Base-by-base conservation (phyloP, 2,797 vertebrate species). In the Bovichtus diacanthus region DNA sequence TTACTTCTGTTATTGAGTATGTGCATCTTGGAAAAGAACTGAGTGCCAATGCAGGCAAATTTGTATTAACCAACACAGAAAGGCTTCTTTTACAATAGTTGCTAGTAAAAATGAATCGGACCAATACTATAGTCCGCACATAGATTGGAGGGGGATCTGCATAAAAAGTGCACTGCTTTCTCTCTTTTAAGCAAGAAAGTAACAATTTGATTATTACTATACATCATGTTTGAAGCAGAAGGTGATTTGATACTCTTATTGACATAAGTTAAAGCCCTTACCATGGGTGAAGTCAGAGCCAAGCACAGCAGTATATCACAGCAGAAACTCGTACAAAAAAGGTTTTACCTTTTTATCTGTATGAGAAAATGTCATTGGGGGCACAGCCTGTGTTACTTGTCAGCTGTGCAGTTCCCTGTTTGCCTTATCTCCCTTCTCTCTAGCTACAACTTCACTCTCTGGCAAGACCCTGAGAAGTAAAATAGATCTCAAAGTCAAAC, bases 401-500 rank as follows among this genome's bases (percentile, higher is more conserved):
- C 88, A 89, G 63, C 87, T 53, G 63, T 70, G 80, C 77, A 55
- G 39, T 66, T 82, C 71, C 85, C 81, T 19, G 62, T 74, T 84
- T 31, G 13, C 74, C 88, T 93, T 92, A 93, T 94, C 91, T 85
- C 53, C 66, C 72, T 74, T 77, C 88, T 92, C 80, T 80, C 80
- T 81, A 53, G 83, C 88, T 85, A 81, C 81, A 85, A 88, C 88
- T 90, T 87, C 88, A 84, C 86, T 90, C 81, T 62, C 78, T 39
- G 47, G 80, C 87, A 83, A 93, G 63, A 68, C 81, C 73, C 87
- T 9, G 88, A 85, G 59, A 87, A 86, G 88, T 88, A 90, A 91
- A 90, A 93, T 73, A 88, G 90, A 93, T 93, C 92, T 92, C 87
- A 90, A 89, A 93, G 86, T 89, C 85, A 83, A 87, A 88, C 89